Conservation (phyloP, 2,888 invertebrate species). For the Disparrhopalites patrizii region DNA sequence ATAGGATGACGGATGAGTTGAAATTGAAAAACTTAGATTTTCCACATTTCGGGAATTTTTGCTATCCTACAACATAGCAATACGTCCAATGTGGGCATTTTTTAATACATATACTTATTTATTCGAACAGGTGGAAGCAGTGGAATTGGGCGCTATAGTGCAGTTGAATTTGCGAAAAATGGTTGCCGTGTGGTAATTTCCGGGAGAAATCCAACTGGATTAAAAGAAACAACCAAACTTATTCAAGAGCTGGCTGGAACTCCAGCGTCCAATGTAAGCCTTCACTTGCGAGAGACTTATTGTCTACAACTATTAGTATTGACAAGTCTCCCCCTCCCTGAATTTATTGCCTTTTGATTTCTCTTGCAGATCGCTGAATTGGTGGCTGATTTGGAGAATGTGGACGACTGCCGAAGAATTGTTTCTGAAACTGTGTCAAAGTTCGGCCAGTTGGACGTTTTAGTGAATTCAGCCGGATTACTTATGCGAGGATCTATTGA, state of each 20-base stretch:
- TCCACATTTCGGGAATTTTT: too few relatives aligned
- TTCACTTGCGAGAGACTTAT: too few relatives aligned
- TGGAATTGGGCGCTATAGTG: slow-evolving; percentile 79
- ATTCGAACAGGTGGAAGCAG: slow-evolving; percentile 67
- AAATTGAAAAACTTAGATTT: too few relatives aligned
- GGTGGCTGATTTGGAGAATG: slow-evolving; percentile 36
- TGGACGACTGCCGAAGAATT: slow-evolving; percentile 35
- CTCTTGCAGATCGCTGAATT: slow-evolving; percentile 39
- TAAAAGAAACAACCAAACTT: slow-evolving; percentile 54
- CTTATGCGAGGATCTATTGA: slow-evolving; percentile 79
- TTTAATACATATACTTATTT: too few relatives aligned
- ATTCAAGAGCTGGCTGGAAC: slow-evolving; percentile 31
- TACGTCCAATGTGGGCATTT: too few relatives aligned
- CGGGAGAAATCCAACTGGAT: slow-evolving; percentile 66
- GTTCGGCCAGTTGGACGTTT: slow-evolving; percentile 41
- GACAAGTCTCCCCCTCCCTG: too few relatives aligned
- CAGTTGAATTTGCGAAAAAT: slow-evolving; percentile 67
- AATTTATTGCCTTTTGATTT: too few relatives aligned
- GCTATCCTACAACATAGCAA: too few relatives aligned
- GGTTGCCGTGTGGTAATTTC: slow-evolving; percentile 71
- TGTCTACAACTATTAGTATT: too few relatives aligned
- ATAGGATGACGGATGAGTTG: too few relatives aligned
- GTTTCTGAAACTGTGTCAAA: slow-evolving; percentile 36
- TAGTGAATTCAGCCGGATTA: slow-evolving; percentile 74
- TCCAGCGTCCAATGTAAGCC: slow-evolving; percentile 23